These are phyloP conservation scores for Oxycera nigricornis DNA, from an alignment of 2,888 invertebrate species.

Conservation along the genomic window DNA sequence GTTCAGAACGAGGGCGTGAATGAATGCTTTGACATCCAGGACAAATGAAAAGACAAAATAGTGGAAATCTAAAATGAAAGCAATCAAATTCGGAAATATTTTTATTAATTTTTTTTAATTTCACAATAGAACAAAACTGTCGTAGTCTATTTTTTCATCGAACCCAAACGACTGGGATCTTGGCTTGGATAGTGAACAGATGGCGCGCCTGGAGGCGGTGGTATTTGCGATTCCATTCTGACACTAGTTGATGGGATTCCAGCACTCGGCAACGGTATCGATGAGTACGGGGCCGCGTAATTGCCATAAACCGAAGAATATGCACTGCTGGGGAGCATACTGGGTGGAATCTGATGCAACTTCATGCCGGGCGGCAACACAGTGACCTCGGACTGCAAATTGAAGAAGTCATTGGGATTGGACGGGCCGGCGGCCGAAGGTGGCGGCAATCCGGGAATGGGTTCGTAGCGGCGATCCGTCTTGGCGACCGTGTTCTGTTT, in stretches of 20 bases:
- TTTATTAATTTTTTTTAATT: too few species aligned
- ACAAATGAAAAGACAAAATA: too few species aligned
- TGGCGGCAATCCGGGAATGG: slow-evolving; percentile 80
- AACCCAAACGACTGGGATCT: slow-evolving; percentile 91
- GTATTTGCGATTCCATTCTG: slow-evolving; percentile 54
- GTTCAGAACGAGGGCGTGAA: too few species aligned
- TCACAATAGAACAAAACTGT: too few species aligned
- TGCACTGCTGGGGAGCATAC: slow-evolving; percentile 58
- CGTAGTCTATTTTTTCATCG: slow-evolving; percentile 61
- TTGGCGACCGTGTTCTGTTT: slow-evolving; percentile 66
- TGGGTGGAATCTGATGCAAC: slow-evolving; percentile 60
- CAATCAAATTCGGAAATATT: too few species aligned
- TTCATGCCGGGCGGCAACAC: slow-evolving; percentile 62
- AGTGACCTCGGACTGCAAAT: slow-evolving; percentile 63
- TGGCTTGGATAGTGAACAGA: slow-evolving; percentile 94
- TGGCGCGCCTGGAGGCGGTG: slow-evolving; percentile 64
- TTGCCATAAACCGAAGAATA: slow-evolving; percentile 58
- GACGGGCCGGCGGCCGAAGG: slow-evolving; percentile 66
- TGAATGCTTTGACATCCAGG: too few species aligned
- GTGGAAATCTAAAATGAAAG: too few species aligned
- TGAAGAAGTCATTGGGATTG: slow-evolving; percentile 71
- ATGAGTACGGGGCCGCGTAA: slow-evolving; percentile 61
- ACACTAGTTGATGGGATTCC: slow-evolving; percentile 53
- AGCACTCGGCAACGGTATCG: slow-evolving; percentile 56
- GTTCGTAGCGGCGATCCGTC: slow-evolving; percentile 68